Evolutionary conservation across 1,140 invertebrate species (phyloP), one percentile per base, ranked within the genome.

Genomic region (Trichoplusia ni): DNA sequence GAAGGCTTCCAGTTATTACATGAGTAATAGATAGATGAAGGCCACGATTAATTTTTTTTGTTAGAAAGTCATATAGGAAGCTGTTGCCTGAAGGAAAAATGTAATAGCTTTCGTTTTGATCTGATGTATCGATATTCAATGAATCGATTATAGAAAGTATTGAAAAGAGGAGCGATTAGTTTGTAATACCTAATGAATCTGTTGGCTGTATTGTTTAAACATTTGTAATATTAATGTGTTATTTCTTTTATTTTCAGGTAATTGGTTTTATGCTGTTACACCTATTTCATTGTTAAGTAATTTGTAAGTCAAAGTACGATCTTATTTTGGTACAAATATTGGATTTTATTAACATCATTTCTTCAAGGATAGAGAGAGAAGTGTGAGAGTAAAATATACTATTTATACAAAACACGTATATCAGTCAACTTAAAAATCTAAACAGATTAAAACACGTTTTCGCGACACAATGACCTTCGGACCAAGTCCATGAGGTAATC

Each of bases 401-500:
- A 35, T 35, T 5, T 13, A 19, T 18, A 4, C 1, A 21, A 19
- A 40, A 40, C 4, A 19, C 8, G 4, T 11, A 46, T 27, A 11
- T 5, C 42, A 46, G 2, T 4, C 11, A 14, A 14, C 25, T 27
- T 9, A 1, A 54, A 16, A 3, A 38, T 19, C 19, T 38, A 27
- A 25, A 35, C 29, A 51, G 25, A 16, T 35, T 13, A 38, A 27
- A 13, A 23, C 16, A 21, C 33, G 42, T 29, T 31, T 8, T 49
- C 8, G 35, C 37, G 53, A 56, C 25, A 31, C 7, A 31, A 16
- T 11, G 40, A 73, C 75, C 72, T 77, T 77, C 69, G 65, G 18
- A 51, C 67, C 62, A 46, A 70, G 37, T 60, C 38, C 35, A 54
- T 69, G 77, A 75, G 64, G 75, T 80, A 80, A 80, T 42, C 56